Evolutionary conservation across 2,888 invertebrate genomes (phyloP).

Genomic region (Drosophila anceps): DNA sequence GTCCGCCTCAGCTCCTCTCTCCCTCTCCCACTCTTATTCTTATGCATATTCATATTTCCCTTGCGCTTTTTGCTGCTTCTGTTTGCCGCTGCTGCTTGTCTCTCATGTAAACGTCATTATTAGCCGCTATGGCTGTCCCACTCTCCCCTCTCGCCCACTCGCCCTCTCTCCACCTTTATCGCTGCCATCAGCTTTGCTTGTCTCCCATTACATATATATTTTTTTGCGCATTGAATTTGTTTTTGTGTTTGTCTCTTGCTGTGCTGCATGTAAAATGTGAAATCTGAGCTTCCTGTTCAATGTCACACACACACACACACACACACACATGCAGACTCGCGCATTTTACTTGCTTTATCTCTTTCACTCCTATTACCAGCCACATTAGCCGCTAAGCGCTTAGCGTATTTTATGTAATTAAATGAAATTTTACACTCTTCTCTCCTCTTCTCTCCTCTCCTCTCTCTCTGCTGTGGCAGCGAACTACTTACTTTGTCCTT

Average conservation of each 20-base stretch:
- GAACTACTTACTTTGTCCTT: constrained; percentile 37
- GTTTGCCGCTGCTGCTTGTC: constrained; percentile 39
- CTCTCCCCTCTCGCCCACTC: not conserved
- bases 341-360: constrained; percentile 2
- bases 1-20: not conserved
- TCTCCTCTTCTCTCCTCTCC: constrained; percentile 43
- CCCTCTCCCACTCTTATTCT: constrained; percentile 16
- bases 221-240: constrained; percentile 42
- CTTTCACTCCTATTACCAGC: not conserved
- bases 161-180: not conserved
- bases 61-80: constrained; percentile 57
- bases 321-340: constrained; percentile 4
- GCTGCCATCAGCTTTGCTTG: constrained; percentile 18
- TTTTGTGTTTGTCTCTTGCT: constrained; percentile 28
- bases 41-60: constrained; percentile 75
- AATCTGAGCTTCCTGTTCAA: constrained; percentile 80
- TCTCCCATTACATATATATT: constrained; percentile 59
- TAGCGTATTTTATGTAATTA: constrained; percentile 76
- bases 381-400: constrained; percentile 62
- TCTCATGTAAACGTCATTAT: constrained; percentile 75
- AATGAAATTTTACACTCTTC: constrained; percentile 74
- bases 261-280: constrained; percentile 65
- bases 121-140: constrained; percentile 48
- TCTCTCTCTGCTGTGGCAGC: constrained; percentile 1
- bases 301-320: constrained; percentile 45